Percentiles rank a stretch among this genome's conserved stretches.
These are phyloP conservation scores for Fopius arisanus DNA, from an alignment of 1,140 invertebrate species.

Conservation along the genomic window DNA sequence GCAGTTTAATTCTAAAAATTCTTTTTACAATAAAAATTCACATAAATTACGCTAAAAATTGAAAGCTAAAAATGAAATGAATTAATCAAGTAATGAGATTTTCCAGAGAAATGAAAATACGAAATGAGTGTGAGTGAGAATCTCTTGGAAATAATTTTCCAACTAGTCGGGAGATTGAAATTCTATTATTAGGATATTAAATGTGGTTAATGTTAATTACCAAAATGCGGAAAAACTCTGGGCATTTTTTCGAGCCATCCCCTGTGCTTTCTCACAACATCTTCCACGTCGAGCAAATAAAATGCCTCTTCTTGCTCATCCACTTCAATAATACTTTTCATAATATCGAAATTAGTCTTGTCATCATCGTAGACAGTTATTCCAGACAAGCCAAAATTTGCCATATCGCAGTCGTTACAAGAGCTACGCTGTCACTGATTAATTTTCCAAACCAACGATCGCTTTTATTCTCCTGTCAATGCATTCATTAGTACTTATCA, in stretches of 20 bases:
- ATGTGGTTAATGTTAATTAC: slow-evolving; percentile 32
- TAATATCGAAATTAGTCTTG: slow-evolving; percentile 45
- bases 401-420: slow-evolving; percentile 31
- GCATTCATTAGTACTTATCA: background rate
- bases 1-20: too few species aligned
- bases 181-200: background rate
- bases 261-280: slow-evolving; percentile 70
- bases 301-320: slow-evolving; percentile 71
- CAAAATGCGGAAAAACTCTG: slow-evolving; percentile 73
- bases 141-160: background rate
- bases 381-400: slow-evolving; percentile 29
- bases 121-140: too few species aligned
- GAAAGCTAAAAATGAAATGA: too few species aligned
- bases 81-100: too few species aligned
- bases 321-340: slow-evolving; percentile 47
- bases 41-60: too few species aligned
- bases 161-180: background rate
- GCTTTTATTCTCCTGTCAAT: background rate
- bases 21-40: too few species aligned
- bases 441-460: background rate
- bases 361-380: slow-evolving; percentile 51
- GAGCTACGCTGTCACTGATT: background rate
- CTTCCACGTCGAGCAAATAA: slow-evolving; percentile 72
- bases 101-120: too few species aligned
- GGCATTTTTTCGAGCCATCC: slow-evolving; percentile 72